Evolutionary conservation across 2,797 vertebrate species (phyloP).

Genomic region (Spheniscus humboldti): DNA sequence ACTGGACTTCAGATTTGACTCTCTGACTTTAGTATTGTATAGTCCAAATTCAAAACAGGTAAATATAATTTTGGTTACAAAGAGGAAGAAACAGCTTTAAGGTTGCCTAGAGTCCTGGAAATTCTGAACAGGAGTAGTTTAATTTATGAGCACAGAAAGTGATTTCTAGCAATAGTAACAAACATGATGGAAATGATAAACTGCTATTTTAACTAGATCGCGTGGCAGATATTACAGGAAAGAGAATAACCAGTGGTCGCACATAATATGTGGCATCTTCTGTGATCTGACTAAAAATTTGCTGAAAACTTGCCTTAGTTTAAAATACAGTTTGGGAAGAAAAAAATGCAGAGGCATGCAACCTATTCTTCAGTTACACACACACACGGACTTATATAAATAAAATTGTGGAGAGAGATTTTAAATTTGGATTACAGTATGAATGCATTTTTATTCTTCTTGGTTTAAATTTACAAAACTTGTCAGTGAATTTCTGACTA

Average conservation of each 20-base stretch:
- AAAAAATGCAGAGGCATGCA: not conserved
- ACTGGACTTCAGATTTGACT: conserved; percentile 90
- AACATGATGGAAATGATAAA: not conserved
- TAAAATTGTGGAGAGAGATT: not conserved
- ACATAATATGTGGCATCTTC: accelerated
- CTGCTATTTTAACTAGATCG: not conserved
- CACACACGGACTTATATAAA: not conserved
- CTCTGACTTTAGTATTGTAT: conserved; percentile 87
- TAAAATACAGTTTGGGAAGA: not conserved
- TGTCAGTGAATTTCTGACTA: not conserved
- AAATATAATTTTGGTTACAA: not conserved
- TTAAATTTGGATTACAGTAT: not conserved
- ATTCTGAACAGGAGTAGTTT: not conserved
- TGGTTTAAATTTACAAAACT: not conserved
- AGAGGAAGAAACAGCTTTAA: not conserved
- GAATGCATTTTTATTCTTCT: not conserved
- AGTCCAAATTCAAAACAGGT: conserved; percentile 82
- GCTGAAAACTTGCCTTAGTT: not conserved
- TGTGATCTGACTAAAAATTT: not conserved
- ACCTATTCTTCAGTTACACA: not conserved
- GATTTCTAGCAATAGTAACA: not conserved
- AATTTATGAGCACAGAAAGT: not conserved
- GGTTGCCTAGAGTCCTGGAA: not conserved
- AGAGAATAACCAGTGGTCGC: not conserved
- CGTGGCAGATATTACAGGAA: not conserved